Evolutionary conservation across 2,113 vertebrate species (phyloP).

Genomic region (Choloepus hoffmanni): DNA sequence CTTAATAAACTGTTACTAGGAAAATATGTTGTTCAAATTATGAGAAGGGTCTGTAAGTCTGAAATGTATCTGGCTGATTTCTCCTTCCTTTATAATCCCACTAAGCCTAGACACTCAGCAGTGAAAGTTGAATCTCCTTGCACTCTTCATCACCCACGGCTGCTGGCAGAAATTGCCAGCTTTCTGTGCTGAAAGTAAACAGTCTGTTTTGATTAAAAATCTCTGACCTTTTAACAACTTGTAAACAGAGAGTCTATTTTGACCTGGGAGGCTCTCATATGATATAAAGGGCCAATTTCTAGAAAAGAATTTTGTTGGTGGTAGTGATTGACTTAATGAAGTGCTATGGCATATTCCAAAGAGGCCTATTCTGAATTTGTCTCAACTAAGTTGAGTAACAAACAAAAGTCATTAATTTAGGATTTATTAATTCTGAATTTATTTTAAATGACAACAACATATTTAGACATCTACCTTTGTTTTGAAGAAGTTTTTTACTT

Average conservation of each 20-base stretch:
- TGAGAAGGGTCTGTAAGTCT: slow-evolving; percentile 60
- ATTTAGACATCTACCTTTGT: neutral
- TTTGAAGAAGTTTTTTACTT: neutral
- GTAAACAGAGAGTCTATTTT: neutral
- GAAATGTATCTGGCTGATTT: slow-evolving; percentile 61
- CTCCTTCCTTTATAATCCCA: slow-evolving; percentile 67
- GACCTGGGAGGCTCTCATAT: neutral
- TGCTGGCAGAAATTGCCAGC: neutral
- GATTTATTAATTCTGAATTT: neutral
- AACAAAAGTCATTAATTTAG: neutral
- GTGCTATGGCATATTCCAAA: neutral
- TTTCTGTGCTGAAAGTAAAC: neutral
- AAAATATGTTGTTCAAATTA: slow-evolving; percentile 75
- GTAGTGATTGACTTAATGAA: neutral
- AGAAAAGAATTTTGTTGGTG: neutral
- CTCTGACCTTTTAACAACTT: neutral
- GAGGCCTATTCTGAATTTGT: neutral
- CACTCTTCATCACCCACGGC: neutral
- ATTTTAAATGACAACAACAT: neutral
- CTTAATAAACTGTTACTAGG: slow-evolving; percentile 78
- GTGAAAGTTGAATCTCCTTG: neutral
- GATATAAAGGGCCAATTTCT: neutral
- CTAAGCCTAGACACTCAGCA: slow-evolving; percentile 54
- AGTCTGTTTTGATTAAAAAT: slow-evolving; percentile 40
- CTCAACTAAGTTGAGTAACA: neutral